Evolutionary conservation across 1,140 invertebrate genomes (phyloP).

Genomic region (Lethocerus indicus): DNA sequence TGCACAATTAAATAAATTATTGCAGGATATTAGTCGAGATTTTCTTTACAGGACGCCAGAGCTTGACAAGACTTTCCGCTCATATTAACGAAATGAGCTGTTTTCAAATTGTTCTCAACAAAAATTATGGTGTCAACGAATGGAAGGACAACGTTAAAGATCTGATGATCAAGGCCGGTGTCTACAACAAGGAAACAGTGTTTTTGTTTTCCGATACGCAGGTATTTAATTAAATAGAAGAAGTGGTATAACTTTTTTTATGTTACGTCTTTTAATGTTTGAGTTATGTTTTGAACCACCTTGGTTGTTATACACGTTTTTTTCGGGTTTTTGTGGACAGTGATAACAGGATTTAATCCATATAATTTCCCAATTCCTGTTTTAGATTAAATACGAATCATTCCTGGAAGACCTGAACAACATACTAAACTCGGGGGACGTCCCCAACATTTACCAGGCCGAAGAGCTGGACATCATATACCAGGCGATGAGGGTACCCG

Average conservation of each 20-base stretch:
- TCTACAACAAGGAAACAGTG: conserved; percentile 35
- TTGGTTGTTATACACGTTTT: no score
- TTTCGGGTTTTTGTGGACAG: no score
- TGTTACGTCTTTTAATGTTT: no score
- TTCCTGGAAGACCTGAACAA: conserved; percentile 54
- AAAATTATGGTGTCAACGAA: conserved; percentile 29
- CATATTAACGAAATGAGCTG: conserved; percentile 39
- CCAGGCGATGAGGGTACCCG: conserved; percentile 37
- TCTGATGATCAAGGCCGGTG: conserved; percentile 35
- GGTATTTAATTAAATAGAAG: conserved; percentile 23
- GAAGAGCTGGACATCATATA: conserved; percentile 46
- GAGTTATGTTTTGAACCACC: no score
- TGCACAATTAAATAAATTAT: background rate
- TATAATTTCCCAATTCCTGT: no score
- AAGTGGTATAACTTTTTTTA: no score
- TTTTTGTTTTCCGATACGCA: conserved; percentile 51
- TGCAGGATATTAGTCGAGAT: background rate
- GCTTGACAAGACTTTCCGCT: conserved; percentile 40
- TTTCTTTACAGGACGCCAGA: conserved; percentile 34
- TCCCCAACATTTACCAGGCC: conserved; percentile 42
- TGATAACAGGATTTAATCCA: no score
- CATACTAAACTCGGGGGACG: conserved; percentile 46
- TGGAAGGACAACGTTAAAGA: conserved; percentile 46
- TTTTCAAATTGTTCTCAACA: conserved; percentile 35
- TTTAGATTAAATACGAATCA: conserved; percentile 39